Conservation (phyloP, 2,888 invertebrate species). For the Stomorhina lunata region DNA sequence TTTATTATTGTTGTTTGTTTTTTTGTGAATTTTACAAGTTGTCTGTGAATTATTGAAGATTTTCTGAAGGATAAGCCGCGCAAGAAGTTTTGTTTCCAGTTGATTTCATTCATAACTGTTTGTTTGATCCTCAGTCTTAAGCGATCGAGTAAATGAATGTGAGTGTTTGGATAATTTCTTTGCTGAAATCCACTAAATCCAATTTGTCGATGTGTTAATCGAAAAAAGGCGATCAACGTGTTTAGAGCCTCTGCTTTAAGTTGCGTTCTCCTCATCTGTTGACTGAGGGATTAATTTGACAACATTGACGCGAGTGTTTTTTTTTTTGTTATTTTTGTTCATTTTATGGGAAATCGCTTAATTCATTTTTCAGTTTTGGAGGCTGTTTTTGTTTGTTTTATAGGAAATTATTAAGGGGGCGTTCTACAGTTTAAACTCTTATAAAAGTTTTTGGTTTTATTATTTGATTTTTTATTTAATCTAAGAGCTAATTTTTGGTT, state of each 20-base stretch:
- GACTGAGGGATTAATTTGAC: slow-evolving; percentile 65
- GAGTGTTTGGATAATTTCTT: slow-evolving; percentile 37
- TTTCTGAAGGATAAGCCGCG: slow-evolving; percentile 62
- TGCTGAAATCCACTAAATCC: slow-evolving; percentile 47
- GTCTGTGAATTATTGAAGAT: slow-evolving; percentile 53
- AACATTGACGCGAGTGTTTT: slow-evolving; percentile 50
- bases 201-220: slow-evolving; percentile 65
- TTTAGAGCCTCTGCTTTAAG: slow-evolving; percentile 21
- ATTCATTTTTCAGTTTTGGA: slow-evolving; percentile 35
- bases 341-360: slow-evolving; percentile 60
- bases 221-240: slow-evolving; percentile 58
- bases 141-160: slow-evolving; percentile 8
- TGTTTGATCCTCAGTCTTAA: slow-evolving; percentile 30
- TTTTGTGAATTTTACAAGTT: slow-evolving; percentile 65
- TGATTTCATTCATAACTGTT: slow-evolving; percentile 65
- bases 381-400: slow-evolving; percentile 58
- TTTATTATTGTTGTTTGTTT: slow-evolving; percentile 18
- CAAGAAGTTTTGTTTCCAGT: slow-evolving; percentile 20
- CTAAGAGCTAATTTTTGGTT: slow-evolving; percentile 3
- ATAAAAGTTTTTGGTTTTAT: slow-evolving; percentile 4
- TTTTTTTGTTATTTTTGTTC: not conserved
- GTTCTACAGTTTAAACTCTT: slow-evolving; percentile 51
- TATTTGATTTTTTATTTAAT: slow-evolving; percentile 20
- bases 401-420: slow-evolving; percentile 59
- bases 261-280: slow-evolving; percentile 51